phyloP scores from a whole-genome alignment of 1,140 invertebrate genomes.

The Platyscapa corneri region DNA sequence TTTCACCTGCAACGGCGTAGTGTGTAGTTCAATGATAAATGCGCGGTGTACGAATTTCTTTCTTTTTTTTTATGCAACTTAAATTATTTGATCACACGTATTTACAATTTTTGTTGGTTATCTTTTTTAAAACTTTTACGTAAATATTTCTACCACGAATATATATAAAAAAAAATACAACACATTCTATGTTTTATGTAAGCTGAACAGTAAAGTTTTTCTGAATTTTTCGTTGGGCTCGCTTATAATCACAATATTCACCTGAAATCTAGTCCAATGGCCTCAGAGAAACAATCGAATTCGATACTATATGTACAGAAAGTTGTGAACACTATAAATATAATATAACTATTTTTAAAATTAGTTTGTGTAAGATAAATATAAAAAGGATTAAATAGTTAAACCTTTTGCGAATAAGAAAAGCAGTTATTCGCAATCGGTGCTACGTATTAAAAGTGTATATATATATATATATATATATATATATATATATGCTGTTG shows the following conservation, averaged over 20 bases:
- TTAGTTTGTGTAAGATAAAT: neutral
- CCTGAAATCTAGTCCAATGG: neutral
- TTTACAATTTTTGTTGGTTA: neutral
- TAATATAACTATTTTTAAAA: neutral
- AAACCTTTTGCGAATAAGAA: neutral
- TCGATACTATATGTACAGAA: neutral
- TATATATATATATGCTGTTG: no score
- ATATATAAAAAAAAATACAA: conserved; percentile 6
- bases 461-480: no score
- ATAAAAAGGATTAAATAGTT: neutral
- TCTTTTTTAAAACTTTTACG: neutral
- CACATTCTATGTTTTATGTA: conserved; percentile 15
- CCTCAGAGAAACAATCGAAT: conserved; percentile 9
- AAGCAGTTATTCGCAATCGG: neutral
- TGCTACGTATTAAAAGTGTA: neutral
- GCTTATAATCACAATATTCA: conserved; percentile 29
- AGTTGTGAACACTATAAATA: neutral
- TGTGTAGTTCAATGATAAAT: neutral
- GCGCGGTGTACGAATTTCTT: neutral
- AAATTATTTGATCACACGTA: no score
- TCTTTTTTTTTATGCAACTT: neutral
- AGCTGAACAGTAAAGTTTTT: conserved; percentile 10
- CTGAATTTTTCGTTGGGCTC: conserved; percentile 41
- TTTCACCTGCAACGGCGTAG: no score
- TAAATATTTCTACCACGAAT: conserved; percentile 31